Evolutionary conservation across 2,888 invertebrate genomes (phyloP), one percentile per base, ranked within the genome.

Genomic region (Blastobasis adustella): DNA sequence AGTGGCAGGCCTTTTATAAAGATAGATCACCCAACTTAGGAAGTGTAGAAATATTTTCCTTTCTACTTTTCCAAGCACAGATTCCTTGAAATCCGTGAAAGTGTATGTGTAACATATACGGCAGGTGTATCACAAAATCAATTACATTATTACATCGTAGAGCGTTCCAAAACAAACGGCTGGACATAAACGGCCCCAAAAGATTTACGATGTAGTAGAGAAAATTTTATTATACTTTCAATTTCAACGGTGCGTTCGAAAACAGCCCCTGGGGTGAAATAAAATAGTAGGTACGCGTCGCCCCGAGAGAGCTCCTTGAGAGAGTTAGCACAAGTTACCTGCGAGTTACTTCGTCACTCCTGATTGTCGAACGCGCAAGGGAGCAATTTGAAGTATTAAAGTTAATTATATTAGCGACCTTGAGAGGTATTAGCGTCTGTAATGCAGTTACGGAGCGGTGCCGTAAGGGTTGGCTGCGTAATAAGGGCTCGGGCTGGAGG

Each of bases 181-280:
- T 67, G 67, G 66, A 71, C 72, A 71, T 66, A 67, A 64, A 64
- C 64, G 65, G 66, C 63, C 63, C 61, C 59, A 62, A 71, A 73
- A 76, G 76, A 79, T 82, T 80, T 78, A 79, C 74, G 76, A 73
- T 65, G 69, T 63, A 69, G 69, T 64, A 62, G 61, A 68, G 67
- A 73, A 73, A 67, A 67, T 77, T 77, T 80, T 76, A 79, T 79
- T 76, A 73, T 71, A 71, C 74, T 75, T 75, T 76, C 75, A 75
- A 76, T 81, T 73, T 73, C 63, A 64, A 58, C 61, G 63, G 61
- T 61, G 62, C 62, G 68, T 63, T 62, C 57, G 62, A 67, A 66
- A 69, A 69, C 59, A 60, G 59, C 67, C 68, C 63, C 62, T 53
- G 52, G 62, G 64, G 66, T 58, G 53, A 68, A 67, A 69, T 69